Conservation (phyloP, 2,888 invertebrate genomes). For the Eristalis arbustorum region DNA sequence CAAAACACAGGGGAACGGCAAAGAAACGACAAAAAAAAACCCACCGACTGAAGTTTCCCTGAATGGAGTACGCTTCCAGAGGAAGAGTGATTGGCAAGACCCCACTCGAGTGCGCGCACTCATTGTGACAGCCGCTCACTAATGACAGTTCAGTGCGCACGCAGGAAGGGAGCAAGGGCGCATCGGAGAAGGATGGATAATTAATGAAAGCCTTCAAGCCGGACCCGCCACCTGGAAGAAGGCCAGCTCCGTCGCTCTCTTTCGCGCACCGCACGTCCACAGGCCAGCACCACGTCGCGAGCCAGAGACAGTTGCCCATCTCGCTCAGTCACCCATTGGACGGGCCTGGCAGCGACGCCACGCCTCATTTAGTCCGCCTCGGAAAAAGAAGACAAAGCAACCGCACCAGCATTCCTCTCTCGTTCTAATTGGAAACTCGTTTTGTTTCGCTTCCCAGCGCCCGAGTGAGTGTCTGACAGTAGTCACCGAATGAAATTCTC, state of each 20-base stretch:
- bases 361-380: constrained; percentile 39
- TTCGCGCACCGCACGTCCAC: constrained; percentile 32
- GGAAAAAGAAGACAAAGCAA: constrained; percentile 20
- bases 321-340: constrained; percentile 50
- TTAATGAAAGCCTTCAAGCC: constrained; percentile 31
- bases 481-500: constrained; percentile 64
- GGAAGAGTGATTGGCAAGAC: constrained; percentile 54
- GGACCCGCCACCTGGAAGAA: neutral
- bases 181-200: constrained; percentile 49
- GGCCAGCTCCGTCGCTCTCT: constrained; percentile 19
- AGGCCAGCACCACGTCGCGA: neutral
- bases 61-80: constrained; percentile 3
- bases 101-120: constrained; percentile 65
- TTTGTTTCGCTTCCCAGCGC: constrained; percentile 59
- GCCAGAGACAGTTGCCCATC: constrained; percentile 21
- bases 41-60: neutral
- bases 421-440: constrained; percentile 63
- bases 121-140: constrained; percentile 74
- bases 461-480: constrained; percentile 62
- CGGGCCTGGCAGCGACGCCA: constrained; percentile 16
- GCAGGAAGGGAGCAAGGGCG: constrained; percentile 40
- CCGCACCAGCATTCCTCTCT: constrained; percentile 45
- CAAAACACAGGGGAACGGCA: neutral
- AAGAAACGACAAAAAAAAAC: neutral
- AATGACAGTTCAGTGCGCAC: constrained; percentile 79